Conservation (phyloP, 2,888 invertebrate species). For the Tenthredo amoena region DNA sequence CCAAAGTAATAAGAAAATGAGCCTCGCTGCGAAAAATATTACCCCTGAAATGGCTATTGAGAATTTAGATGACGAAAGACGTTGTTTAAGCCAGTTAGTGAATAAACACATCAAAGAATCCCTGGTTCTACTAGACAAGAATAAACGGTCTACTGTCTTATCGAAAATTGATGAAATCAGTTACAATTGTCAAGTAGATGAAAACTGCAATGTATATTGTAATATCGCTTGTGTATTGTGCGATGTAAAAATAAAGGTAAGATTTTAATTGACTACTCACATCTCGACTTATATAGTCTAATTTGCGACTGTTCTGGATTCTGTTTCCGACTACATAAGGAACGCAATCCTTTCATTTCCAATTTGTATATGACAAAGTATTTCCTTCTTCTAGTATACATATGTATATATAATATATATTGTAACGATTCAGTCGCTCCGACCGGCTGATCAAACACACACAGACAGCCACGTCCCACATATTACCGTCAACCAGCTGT, state of each 20-base stretch:
- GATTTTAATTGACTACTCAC: not conserved
- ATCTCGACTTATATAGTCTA: not conserved
- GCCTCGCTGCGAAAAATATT: not conserved
- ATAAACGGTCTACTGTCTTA: not conserved
- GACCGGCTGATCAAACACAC: no score
- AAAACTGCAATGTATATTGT: not conserved
- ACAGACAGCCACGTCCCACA: no score
- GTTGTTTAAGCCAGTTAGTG: not conserved
- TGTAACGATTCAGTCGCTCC: no score
- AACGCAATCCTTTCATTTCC: no score
- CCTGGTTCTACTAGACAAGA: not conserved
- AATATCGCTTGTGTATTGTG: not conserved
- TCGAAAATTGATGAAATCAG: not conserved
- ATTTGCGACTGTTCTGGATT: not conserved
- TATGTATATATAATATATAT: no score
- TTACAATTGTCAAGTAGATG: slow-evolving; percentile 20
- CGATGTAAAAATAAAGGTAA: slow-evolving; percentile 9
- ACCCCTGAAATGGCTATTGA: slow-evolving; percentile 27
- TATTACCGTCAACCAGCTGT: no score
- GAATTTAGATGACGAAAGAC: slow-evolving; percentile 11
- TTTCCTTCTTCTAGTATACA: no score
- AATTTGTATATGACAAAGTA: no score
- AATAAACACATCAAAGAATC: not conserved
- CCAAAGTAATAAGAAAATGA: not conserved
- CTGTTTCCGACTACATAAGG: not conserved